Conservation (phyloP, 92 coral and sea anemone species). For the Porites cylindrica region DNA sequence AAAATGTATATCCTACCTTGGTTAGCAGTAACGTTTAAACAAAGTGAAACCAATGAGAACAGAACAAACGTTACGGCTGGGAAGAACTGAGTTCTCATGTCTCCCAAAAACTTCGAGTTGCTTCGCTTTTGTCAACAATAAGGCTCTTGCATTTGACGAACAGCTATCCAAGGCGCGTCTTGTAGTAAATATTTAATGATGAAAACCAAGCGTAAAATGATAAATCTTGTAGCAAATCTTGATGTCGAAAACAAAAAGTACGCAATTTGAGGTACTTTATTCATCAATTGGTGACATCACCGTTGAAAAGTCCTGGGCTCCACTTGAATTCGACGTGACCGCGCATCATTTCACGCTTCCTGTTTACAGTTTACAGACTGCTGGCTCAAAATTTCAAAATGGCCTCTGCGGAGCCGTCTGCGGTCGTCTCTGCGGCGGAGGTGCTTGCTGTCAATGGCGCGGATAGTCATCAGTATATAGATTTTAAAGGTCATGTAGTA, state of each 20-base stretch:
- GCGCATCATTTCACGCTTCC: too few relatives aligned
- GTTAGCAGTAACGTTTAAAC: background rate
- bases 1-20: background rate
- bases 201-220: slow-evolving; percentile 16
- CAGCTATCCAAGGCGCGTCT: slow-evolving; percentile 17
- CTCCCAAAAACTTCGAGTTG: background rate
- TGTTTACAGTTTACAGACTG: background rate
- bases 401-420: slow-evolving; percentile 34
- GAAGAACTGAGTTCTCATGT: background rate
- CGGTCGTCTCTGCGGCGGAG: too few relatives aligned
- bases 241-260: slow-evolving; percentile 1
- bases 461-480: slow-evolving; percentile 37
- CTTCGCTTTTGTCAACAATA: background rate
- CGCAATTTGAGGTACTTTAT: background rate
- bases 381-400: slow-evolving; percentile 16
- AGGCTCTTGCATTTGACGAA: background rate
- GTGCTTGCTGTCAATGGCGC: background rate
- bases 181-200: slow-evolving; percentile 47
- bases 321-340: background rate
- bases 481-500: slow-evolving; percentile 79
- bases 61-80: background rate
- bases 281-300: slow-evolving; percentile 5
- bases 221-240: background rate
- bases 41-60: background rate
- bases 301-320: slow-evolving; percentile 7